Conservation (phyloP, 2,797 vertebrate species). For the Lacerta agilis region DNA sequence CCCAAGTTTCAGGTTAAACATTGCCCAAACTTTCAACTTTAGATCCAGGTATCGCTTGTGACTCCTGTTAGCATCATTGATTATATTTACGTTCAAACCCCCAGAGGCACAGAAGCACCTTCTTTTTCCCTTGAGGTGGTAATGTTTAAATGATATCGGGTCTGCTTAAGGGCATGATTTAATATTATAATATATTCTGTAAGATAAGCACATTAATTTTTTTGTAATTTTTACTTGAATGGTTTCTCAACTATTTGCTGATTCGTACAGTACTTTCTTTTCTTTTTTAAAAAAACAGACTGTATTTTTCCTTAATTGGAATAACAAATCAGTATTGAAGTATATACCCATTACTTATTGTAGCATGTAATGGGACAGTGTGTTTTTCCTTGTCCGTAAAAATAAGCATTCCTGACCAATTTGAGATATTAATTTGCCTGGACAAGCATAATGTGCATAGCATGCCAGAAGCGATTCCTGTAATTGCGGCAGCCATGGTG, state of each 20-base stretch:
- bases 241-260: not conserved
- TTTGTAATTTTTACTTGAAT: not conserved
- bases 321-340: not conserved
- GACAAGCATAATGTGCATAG: not conserved
- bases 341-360: not conserved
- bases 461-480: not conserved
- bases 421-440: not conserved
- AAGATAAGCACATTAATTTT: not conserved
- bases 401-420: not conserved
- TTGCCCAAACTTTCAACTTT: not conserved
- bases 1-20: slow-evolving; percentile 27
- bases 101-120: not conserved
- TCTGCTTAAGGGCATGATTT: not conserved
- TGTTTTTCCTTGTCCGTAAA: not conserved
- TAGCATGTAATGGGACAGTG: not conserved
- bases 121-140: too few species aligned
- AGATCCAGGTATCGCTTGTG: not conserved
- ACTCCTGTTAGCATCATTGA: not conserved
- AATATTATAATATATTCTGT: not conserved
- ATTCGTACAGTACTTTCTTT: not conserved
- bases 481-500: not conserved
- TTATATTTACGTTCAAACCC: not conserved
- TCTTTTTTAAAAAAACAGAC: not conserved
- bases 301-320: not conserved
- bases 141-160: not conserved